These are phyloP conservation scores for Basileuterus tristriatus DNA, from an alignment of 2,797 vertebrate genomes.

Conservation along the genomic window DNA sequence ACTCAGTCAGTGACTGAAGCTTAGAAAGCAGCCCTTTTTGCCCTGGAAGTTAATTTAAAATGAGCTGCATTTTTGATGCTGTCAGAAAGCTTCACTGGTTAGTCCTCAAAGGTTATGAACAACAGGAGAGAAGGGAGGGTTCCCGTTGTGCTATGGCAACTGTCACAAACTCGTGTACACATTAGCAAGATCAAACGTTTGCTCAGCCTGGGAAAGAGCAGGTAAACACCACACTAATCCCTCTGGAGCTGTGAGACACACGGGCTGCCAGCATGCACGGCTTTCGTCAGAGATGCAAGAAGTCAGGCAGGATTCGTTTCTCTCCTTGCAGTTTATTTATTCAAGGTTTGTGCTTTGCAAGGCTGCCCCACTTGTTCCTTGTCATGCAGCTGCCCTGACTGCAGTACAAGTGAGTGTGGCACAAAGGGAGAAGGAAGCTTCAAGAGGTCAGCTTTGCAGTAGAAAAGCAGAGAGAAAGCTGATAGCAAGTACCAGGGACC, in stretches of 20 bases:
- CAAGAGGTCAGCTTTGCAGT: not conserved
- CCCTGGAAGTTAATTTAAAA: not conserved
- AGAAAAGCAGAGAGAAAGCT: not conserved
- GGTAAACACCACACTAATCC: constrained; percentile 37
- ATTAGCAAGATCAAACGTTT: constrained; percentile 17
- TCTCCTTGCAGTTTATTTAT: constrained; percentile 38
- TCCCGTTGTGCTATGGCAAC: constrained; percentile 4
- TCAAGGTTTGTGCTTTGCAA: not conserved
- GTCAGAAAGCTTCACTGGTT: not conserved
- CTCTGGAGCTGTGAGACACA: not conserved
- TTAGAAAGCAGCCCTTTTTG: not conserved
- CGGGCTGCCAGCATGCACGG: not conserved
- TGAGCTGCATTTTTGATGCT: not conserved
- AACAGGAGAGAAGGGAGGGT: not conserved
- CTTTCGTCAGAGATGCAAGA: not conserved
- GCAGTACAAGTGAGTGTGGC: not conserved
- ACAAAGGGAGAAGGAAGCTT: not conserved
- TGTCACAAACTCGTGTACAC: not conserved
- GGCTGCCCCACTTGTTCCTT: not conserved
- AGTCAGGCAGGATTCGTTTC: not conserved
- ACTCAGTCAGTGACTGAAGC: not conserved
- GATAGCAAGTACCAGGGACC: not conserved
- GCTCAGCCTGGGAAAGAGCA: constrained; percentile 11
- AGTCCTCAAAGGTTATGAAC: not conserved
- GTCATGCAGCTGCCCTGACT: not conserved